A percentile compares a stretch with the other conserved stretches of the same genome.
phyloP scores from a whole-genome alignment of 2,113 vertebrate genomes.

The Ageneiosus marmoratus region DNA sequence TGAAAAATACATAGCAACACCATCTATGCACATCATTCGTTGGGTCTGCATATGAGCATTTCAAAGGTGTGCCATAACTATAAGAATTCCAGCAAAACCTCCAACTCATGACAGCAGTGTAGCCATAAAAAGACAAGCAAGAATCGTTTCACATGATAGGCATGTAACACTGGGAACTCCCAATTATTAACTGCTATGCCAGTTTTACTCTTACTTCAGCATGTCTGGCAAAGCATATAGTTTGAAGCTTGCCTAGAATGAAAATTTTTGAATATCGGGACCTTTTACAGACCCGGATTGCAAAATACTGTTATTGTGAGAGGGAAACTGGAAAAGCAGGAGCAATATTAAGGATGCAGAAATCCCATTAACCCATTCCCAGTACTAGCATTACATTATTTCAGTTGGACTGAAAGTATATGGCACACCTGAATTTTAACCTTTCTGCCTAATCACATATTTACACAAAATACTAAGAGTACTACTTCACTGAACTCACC shows the following conservation, averaged over 20 bases:
- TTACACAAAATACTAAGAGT: background rate
- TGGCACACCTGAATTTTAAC: background rate
- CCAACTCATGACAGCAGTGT: too few species aligned
- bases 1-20: too few species aligned
- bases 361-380: background rate
- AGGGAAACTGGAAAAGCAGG: background rate
- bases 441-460: background rate
- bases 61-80: too few species aligned
- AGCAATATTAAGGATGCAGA: background rate
- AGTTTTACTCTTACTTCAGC: too few species aligned
- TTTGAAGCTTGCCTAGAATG: background rate
- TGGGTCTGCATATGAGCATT: too few species aligned
- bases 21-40: too few species aligned
- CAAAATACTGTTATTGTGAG: background rate
- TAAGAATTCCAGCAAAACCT: too few species aligned
- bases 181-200: too few species aligned
- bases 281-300: background rate
- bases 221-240: background rate
- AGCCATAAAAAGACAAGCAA: too few species aligned
- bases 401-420: background rate
- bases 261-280: background rate
- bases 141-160: background rate
- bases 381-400: background rate
- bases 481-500: background rate
- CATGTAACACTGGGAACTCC: too few species aligned